These are phyloP conservation scores for Tokudaia tokunoshimensis DNA, from an alignment of 2,797 vertebrate species.

Conservation along the genomic window DNA sequence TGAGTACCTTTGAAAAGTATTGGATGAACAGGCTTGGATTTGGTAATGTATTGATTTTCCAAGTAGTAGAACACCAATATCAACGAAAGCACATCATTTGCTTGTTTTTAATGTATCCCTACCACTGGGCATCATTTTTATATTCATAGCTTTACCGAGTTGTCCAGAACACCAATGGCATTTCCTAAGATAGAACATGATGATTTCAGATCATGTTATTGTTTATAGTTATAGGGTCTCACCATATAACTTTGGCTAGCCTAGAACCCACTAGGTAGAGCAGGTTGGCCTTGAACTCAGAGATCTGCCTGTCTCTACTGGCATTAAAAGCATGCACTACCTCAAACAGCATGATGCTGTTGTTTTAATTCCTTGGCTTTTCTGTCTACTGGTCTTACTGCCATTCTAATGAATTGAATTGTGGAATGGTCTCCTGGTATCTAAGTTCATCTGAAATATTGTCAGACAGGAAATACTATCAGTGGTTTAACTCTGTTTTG, in stretches of 20 bases:
- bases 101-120: background rate
- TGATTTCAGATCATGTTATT: background rate
- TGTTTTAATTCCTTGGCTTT: slow-evolving; percentile 15
- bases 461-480: background rate
- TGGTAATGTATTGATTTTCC: slow-evolving; percentile 18
- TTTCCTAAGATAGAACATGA: background rate
- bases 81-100: background rate
- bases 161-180: background rate
- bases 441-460: slow-evolving; percentile 27
- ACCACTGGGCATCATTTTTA: background rate
- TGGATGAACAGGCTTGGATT: background rate
- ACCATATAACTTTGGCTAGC: background rate
- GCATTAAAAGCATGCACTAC: background rate
- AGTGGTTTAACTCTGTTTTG: slow-evolving; percentile 22
- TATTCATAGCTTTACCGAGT: background rate
- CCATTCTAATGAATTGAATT: slow-evolving; percentile 5
- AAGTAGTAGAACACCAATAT: background rate
- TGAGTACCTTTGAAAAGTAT: slow-evolving; percentile 89
- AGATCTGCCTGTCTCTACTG: background rate
- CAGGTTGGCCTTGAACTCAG: background rate
- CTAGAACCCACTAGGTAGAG: background rate
- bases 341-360: background rate
- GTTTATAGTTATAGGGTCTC: background rate
- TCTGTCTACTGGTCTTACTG: background rate
- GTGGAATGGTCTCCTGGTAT: background rate